Conservation (phyloP, 2,888 invertebrate species). For the Drosophila emarginata region DNA sequence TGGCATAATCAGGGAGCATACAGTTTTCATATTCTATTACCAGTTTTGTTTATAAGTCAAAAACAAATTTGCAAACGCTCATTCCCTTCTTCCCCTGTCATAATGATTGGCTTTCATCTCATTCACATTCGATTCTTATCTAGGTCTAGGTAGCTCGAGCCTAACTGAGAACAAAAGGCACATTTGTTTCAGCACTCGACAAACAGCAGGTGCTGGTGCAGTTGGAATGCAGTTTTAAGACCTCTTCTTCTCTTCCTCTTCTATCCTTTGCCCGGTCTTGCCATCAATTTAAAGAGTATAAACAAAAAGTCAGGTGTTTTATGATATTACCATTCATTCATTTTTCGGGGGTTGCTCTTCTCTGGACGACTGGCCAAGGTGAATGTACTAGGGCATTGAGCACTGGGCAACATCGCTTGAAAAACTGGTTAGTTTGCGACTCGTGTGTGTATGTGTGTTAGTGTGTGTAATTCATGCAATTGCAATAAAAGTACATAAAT, state of each 20-base stretch:
- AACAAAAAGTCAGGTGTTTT: slow-evolving; percentile 27
- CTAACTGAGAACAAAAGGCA: not conserved
- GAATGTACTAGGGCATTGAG: slow-evolving; percentile 55
- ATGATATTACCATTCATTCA: slow-evolving; percentile 14
- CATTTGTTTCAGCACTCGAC: slow-evolving; percentile 13
- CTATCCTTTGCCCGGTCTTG: slow-evolving; percentile 4
- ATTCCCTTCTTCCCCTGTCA: not conserved
- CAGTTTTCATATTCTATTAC: slow-evolving; percentile 22
- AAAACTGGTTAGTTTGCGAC: slow-evolving; percentile 50
- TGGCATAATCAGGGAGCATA: slow-evolving; percentile 45
- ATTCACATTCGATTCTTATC: slow-evolving; percentile 49
- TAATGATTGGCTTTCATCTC: not conserved
- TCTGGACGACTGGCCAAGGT: slow-evolving; percentile 51
- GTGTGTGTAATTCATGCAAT: slow-evolving; percentile 48
- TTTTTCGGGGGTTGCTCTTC: slow-evolving; percentile 57
- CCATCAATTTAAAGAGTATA: slow-evolving; percentile 14
- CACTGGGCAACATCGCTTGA: not conserved
- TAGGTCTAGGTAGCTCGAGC: slow-evolving; percentile 48
- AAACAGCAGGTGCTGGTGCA: slow-evolving; percentile 1
- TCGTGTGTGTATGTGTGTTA: not conserved
- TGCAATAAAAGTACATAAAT: slow-evolving; percentile 38
- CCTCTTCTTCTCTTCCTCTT: no score
- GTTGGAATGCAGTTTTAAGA: not conserved
- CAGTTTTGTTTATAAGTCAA: slow-evolving; percentile 9
- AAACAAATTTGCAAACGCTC: not conserved